phyloP scores from a whole-genome alignment of 2,888 invertebrate genomes.

The Oscheius sp. region DNA sequence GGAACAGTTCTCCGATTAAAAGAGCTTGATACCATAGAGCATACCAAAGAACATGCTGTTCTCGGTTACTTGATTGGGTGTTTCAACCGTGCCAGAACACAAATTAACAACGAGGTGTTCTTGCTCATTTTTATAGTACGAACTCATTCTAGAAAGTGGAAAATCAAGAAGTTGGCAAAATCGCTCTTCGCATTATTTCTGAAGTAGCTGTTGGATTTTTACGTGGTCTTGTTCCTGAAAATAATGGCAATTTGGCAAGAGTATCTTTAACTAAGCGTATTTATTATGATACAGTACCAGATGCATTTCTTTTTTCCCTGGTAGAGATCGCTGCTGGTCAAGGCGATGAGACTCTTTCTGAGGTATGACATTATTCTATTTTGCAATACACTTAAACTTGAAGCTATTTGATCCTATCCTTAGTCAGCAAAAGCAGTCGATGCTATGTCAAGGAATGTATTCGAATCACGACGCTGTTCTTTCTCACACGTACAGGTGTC shows the following conservation, averaged over 20 bases:
- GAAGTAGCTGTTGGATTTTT: neutral
- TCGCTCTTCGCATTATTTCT: neutral
- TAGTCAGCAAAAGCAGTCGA: slow-evolving; percentile 37
- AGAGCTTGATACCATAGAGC: slow-evolving; percentile 32
- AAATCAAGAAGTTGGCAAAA: slow-evolving; percentile 4
- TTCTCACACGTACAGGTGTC: slow-evolving; percentile 28
- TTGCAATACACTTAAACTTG: slow-evolving; percentile 1
- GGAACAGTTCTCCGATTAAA: slow-evolving; percentile 28
- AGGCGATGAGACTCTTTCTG: slow-evolving; percentile 1
- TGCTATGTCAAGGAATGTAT: slow-evolving; percentile 39
- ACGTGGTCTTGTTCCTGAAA: slow-evolving; percentile 11
- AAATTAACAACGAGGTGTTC: slow-evolving; percentile 5
- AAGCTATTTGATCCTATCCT: slow-evolving; percentile 60
- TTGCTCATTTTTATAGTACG: neutral
- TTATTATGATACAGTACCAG: slow-evolving; percentile 35
- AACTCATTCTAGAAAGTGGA: neutral
- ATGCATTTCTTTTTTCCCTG: slow-evolving; percentile 12
- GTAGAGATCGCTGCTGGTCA: neutral
- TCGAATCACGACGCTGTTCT: slow-evolving; percentile 35
- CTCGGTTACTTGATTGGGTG: slow-evolving; percentile 13
- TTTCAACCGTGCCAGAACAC: neutral
- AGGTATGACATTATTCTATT: slow-evolving; percentile 2
- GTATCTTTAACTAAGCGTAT: slow-evolving; percentile 16
- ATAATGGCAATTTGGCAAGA: slow-evolving; percentile 16
- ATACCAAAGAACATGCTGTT: slow-evolving; percentile 26